Conservation (phyloP, 2,113 vertebrate species). For the Guaruba guarouba region DNA sequence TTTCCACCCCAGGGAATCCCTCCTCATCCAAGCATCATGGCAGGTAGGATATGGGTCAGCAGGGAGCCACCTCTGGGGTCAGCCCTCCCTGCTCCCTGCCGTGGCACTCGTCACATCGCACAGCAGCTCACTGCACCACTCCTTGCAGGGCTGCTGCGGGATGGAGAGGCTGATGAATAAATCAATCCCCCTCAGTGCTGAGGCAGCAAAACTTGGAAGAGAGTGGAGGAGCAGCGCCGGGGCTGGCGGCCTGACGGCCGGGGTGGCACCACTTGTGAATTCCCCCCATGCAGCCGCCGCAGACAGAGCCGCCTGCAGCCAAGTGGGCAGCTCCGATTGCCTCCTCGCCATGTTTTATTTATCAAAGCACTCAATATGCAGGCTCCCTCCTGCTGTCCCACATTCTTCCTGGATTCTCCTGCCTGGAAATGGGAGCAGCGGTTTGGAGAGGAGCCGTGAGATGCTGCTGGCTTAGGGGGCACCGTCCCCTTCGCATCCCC, state of each 20-base stretch:
- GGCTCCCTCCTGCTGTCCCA: slow-evolving; percentile 8
- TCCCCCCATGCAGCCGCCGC: not conserved
- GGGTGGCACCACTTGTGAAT: not conserved
- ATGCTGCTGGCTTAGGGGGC: fast-evolving
- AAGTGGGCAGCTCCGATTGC: slow-evolving; percentile 46
- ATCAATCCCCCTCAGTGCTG: slow-evolving; percentile 45
- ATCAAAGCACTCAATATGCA: slow-evolving; percentile 27
- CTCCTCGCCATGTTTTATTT: slow-evolving; percentile 57
- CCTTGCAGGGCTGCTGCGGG: slow-evolving; percentile 23
- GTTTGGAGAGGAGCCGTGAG: not conserved
- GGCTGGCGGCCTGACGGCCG: not conserved
- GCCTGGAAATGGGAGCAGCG: slow-evolving; percentile 18
- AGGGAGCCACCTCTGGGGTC: not conserved
- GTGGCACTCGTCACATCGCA: not conserved
- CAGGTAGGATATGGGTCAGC: not conserved
- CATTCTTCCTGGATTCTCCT: not conserved
- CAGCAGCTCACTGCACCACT: slow-evolving; percentile 21
- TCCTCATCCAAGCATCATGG: not conserved
- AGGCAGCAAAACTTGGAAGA: slow-evolving; percentile 51
- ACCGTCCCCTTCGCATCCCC: fast-evolving
- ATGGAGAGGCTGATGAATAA: slow-evolving; percentile 55
- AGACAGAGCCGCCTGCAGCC: slow-evolving; percentile 27
- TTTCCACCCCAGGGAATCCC: not conserved
- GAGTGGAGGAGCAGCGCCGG: not conserved
- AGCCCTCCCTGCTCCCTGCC: not conserved